Conservation (phyloP, 2,888 invertebrate genomes). For the Octonoba sinensis region DNA sequence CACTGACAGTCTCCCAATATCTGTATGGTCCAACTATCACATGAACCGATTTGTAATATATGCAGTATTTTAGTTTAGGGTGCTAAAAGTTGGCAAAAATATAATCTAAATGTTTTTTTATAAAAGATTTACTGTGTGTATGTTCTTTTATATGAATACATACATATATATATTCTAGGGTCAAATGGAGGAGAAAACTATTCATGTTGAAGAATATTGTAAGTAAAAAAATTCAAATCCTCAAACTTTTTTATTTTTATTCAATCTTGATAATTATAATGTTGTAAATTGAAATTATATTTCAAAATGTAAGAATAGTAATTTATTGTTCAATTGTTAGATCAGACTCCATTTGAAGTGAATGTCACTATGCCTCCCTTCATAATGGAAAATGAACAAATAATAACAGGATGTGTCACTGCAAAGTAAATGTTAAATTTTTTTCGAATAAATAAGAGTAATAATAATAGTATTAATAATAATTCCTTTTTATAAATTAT, state of each 20-base stretch:
- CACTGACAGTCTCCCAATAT: no score
- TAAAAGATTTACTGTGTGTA: no score
- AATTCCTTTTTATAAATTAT: background rate
- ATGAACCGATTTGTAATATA: no score
- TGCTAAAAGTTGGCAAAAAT: no score
- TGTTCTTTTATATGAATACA: background rate
- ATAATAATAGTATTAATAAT: background rate
- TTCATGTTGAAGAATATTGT: slow-evolving; percentile 92
- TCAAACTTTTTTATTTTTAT: no score
- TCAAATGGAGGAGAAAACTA: slow-evolving; percentile 86
- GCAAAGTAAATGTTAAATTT: slow-evolving; percentile 77
- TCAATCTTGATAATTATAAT: no score
- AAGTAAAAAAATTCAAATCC: slow-evolving; percentile 67
- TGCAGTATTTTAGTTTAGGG: no score
- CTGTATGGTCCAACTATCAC: no score
- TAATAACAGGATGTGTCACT: slow-evolving; percentile 86
- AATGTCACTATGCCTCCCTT: slow-evolving; percentile 96
- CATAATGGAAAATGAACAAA: slow-evolving; percentile 88
- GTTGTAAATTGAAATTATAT: no score
- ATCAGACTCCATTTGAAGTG: slow-evolving; percentile 93
- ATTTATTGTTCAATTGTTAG: slow-evolving; percentile 66
- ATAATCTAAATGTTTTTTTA: no score
- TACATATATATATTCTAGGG: slow-evolving; percentile 74
- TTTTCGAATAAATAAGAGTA: background rate
- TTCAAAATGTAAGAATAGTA: slow-evolving; percentile 6